Conservation (phyloP, 2,888 invertebrate species). For the Drosophila incognita region DNA sequence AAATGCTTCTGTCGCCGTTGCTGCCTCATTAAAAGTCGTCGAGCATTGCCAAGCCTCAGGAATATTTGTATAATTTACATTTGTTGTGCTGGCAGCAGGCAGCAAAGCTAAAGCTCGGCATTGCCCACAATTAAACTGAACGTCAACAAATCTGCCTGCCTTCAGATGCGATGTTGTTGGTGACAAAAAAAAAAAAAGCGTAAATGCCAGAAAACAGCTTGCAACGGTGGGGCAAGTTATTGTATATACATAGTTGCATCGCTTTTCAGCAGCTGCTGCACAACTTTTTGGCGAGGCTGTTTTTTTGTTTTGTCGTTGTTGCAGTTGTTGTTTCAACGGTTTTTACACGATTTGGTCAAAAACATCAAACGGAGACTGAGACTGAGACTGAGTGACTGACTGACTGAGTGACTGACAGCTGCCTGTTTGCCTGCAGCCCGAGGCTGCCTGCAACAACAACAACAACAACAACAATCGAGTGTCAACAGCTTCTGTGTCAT, state of each 20-base stretch:
- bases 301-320: constrained; percentile 2
- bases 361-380: constrained; percentile 71
- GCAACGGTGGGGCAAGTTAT: constrained; percentile 15
- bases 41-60: constrained; percentile 29
- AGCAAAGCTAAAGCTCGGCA: constrained; percentile 38
- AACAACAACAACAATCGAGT: constrained; percentile 49
- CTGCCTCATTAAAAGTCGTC: constrained; percentile 72
- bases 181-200: constrained; percentile 52
- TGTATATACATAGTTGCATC: constrained; percentile 49
- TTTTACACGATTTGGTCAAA: constrained; percentile 80
- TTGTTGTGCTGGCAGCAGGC: constrained; percentile 31
- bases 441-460: constrained; percentile 43
- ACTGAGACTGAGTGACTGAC: constrained; percentile 48
- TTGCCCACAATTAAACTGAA: constrained; percentile 46
- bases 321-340: constrained; percentile 64
- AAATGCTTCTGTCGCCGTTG: constrained; percentile 49
- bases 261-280: constrained; percentile 50
- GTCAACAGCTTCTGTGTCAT: constrained; percentile 65
- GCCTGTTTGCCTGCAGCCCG: constrained; percentile 41
- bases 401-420: constrained; percentile 71
- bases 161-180: constrained; percentile 34
- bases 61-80: constrained; percentile 69
- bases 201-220: constrained; percentile 46
- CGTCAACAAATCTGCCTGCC: constrained; percentile 46
- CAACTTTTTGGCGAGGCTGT: constrained; percentile 47